Evolutionary conservation across 1,140 invertebrate species (phyloP).

Genomic region (Latrodectus geometricus): DNA sequence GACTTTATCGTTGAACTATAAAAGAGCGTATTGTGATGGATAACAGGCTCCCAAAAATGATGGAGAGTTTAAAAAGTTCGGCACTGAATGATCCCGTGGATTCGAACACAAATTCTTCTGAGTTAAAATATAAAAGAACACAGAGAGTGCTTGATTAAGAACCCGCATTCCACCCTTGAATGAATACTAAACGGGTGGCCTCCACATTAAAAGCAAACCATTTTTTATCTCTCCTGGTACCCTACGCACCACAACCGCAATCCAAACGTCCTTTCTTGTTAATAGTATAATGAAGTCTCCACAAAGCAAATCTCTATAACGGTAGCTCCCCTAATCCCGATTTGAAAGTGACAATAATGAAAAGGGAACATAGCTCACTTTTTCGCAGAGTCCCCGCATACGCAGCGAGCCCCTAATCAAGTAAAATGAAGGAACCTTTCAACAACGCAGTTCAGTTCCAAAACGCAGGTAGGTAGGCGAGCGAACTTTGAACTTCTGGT

Average conservation of each 20-base stretch:
- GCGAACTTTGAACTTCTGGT: constrained; percentile 31
- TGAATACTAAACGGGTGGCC: constrained; percentile 42
- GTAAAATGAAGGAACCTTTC: constrained; percentile 8
- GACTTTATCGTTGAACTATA: not conserved
- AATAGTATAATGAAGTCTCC: constrained; percentile 43
- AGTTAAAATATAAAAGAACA: not conserved
- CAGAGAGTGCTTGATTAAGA: not conserved
- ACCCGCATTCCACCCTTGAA: constrained; percentile 28
- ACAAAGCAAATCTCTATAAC: constrained; percentile 31
- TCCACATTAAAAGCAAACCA: not conserved
- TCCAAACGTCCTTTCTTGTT: not conserved
- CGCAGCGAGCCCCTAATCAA: constrained; percentile 28
- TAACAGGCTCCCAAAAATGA: not conserved
- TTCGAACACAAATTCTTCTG: not conserved
- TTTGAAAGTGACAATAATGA: constrained; percentile 24
- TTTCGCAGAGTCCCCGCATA: constrained; percentile 26
- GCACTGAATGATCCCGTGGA: not conserved
- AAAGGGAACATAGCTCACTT: constrained; percentile 52
- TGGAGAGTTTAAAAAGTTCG: too few species aligned
- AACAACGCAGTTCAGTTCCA: constrained; percentile 6
- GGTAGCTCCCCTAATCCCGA: constrained; percentile 25
- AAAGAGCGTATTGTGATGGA: not conserved
- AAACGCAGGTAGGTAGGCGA: constrained; percentile 10
- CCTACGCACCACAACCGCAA: constrained; percentile 14
- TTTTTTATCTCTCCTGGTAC: not conserved